These are phyloP conservation scores for Thermophis baileyi DNA, from an alignment of 2,113 vertebrate species.

Conservation along the genomic window DNA sequence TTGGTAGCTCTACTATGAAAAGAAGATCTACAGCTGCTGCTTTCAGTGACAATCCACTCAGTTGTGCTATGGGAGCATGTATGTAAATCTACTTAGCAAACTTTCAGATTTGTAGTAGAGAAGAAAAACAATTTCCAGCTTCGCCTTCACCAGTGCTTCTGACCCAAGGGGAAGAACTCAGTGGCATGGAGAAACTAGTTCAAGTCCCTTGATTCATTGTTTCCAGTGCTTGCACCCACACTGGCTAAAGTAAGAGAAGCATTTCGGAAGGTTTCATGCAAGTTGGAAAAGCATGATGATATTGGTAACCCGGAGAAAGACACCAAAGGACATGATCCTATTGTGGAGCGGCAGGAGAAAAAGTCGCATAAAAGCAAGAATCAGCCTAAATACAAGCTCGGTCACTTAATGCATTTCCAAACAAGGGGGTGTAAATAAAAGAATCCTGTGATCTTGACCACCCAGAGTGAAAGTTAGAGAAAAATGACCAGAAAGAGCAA, in stretches of 20 bases:
- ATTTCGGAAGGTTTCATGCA: constrained; percentile 29
- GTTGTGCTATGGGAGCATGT: background rate
- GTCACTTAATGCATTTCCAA: background rate
- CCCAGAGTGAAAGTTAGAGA: background rate
- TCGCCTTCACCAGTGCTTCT: background rate
- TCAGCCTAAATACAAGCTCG: too few relatives aligned
- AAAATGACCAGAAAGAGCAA: background rate
- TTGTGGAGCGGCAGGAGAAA: background rate
- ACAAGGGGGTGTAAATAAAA: background rate
- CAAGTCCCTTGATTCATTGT: constrained; percentile 10
- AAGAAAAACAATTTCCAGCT: background rate
- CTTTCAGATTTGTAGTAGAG: constrained; percentile 29
- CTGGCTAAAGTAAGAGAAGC: constrained; percentile 26
- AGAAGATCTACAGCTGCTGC: background rate
- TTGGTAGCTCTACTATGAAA: background rate
- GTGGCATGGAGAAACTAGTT: constrained; percentile 6
- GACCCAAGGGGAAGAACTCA: background rate
- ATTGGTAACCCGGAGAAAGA: background rate
- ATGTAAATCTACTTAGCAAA: constrained; percentile 21
- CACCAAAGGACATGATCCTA: background rate
- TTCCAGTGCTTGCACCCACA: constrained; percentile 23
- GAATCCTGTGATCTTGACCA: background rate
- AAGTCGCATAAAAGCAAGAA: background rate
- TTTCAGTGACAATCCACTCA: constrained; percentile 19
- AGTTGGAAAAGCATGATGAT: constrained; percentile 2